phyloP scores from a whole-genome alignment of 53 echinoderm and acorn worm species.

The Crossaster papposus region DNA sequence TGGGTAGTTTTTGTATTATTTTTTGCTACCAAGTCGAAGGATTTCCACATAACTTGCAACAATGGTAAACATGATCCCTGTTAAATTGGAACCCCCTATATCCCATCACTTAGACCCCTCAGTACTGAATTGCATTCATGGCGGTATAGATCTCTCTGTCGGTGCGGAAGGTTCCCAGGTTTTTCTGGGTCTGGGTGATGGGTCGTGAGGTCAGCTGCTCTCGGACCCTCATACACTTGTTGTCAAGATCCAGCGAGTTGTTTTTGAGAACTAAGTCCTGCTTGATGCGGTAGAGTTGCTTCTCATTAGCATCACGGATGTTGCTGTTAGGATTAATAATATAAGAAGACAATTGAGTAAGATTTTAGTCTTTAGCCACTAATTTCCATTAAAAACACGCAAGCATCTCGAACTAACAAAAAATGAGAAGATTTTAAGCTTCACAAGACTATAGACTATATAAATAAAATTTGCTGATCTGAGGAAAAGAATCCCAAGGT shows the following conservation, averaged over 20 bases:
- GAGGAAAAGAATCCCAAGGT: too few species aligned
- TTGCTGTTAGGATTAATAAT: conserved; percentile 67
- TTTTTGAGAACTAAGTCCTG: conserved; percentile 91
- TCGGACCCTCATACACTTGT: conserved; percentile 89
- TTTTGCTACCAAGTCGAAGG: neutral
- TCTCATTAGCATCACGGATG: conserved; percentile 89
- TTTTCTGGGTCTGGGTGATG: conserved; percentile 87
- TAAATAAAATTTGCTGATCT: too few species aligned
- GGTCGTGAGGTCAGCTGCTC: conserved; percentile 73
- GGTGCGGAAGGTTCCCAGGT: conserved; percentile 89
- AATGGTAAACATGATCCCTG: neutral
- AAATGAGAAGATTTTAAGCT: too few species aligned
- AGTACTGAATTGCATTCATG: conserved; percentile 46
- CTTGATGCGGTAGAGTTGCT: conserved; percentile 94
- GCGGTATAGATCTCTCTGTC: conserved; percentile 93
- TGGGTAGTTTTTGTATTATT: too few species aligned
- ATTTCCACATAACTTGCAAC: neutral
- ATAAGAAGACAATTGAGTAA: neutral
- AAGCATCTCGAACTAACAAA: too few species aligned
- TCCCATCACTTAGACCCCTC: neutral
- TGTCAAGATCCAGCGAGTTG: conserved; percentile 95
- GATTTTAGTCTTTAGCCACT: too few species aligned
- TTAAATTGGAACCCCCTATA: neutral
- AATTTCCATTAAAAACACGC: too few species aligned
- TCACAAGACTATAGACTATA: too few species aligned